Conservation (phyloP, 2,113 vertebrate genomes). For the Protobothrops mucrosquamatus region DNA sequence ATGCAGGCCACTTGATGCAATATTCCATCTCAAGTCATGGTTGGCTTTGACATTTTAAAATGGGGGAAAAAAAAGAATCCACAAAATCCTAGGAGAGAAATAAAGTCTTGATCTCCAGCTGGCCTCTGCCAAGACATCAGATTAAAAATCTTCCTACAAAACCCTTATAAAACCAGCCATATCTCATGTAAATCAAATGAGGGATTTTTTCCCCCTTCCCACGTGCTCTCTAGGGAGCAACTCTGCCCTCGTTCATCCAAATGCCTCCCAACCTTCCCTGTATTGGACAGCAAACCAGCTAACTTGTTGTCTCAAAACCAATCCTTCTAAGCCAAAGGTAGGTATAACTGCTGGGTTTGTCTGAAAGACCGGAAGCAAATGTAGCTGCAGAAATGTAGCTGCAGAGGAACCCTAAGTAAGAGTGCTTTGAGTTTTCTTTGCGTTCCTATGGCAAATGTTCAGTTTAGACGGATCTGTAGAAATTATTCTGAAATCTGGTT, state of each 20-base stretch:
- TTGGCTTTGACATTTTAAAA: constrained; percentile 12
- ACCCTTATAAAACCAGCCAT: constrained; percentile 9
- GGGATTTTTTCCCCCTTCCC: background rate
- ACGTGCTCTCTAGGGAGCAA: background rate
- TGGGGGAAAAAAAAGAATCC: background rate
- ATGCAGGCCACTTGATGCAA: background rate
- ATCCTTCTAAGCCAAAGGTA: background rate
- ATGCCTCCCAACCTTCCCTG: background rate
- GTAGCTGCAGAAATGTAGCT: background rate
- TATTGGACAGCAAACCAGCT: background rate
- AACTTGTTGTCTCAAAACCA: background rate
- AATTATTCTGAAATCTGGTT: background rate
- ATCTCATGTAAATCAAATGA: constrained; percentile 20
- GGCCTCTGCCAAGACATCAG: constrained; percentile 4
- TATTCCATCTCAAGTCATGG: background rate
- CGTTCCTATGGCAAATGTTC: background rate
- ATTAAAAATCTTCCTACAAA: constrained; percentile 16
- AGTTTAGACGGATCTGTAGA: background rate
- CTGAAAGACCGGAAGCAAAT: background rate
- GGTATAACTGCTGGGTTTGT: background rate
- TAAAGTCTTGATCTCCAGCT: constrained; percentile 20
- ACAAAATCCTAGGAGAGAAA: constrained; percentile 6
- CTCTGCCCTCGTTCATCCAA: background rate
- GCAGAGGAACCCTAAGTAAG: background rate
- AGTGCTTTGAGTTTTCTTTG: background rate